These are phyloP conservation scores for Scolopax bukidnonensis DNA, from an alignment of 2,797 vertebrate species.

Conservation along the genomic window DNA sequence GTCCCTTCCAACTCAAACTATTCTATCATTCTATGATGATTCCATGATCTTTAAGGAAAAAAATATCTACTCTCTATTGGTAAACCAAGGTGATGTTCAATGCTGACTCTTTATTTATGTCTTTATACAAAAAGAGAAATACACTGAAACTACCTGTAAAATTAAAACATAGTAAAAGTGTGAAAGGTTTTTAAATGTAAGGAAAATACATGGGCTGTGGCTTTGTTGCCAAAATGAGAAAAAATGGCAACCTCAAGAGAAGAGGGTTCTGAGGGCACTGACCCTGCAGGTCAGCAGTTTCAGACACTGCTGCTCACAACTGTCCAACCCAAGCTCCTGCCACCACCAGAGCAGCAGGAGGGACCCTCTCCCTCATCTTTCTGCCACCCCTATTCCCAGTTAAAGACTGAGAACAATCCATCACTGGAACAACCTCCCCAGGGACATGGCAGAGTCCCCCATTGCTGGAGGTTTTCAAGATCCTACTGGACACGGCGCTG, in stretches of 20 bases:
- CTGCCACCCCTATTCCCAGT: not conserved
- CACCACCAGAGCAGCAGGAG: not conserved
- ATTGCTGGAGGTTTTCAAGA: not conserved
- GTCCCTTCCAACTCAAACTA: not conserved
- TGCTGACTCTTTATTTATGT: not conserved
- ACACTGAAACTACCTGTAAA: not conserved
- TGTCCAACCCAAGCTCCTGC: not conserved
- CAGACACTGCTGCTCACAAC: not conserved
- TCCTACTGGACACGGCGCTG: accelerated
- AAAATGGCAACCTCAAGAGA: not conserved
- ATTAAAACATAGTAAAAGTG: not conserved
- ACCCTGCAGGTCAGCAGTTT: not conserved
- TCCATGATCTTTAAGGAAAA: not conserved
- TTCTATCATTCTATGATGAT: not conserved
- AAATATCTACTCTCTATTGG: too few relatives aligned
- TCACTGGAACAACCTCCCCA: not conserved
- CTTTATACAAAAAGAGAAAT: not conserved
- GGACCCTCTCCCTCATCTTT: not conserved
- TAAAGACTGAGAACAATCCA: not conserved
- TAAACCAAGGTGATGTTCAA: not conserved
- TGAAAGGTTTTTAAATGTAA: not conserved
- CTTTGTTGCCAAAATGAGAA: not conserved
- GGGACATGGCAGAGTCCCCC: accelerated
- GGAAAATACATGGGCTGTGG: not conserved
- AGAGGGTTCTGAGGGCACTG: not conserved